Base-by-base conservation (phyloP, 1,140 invertebrate species). In the Pseudomyrmex concolor region DNA sequence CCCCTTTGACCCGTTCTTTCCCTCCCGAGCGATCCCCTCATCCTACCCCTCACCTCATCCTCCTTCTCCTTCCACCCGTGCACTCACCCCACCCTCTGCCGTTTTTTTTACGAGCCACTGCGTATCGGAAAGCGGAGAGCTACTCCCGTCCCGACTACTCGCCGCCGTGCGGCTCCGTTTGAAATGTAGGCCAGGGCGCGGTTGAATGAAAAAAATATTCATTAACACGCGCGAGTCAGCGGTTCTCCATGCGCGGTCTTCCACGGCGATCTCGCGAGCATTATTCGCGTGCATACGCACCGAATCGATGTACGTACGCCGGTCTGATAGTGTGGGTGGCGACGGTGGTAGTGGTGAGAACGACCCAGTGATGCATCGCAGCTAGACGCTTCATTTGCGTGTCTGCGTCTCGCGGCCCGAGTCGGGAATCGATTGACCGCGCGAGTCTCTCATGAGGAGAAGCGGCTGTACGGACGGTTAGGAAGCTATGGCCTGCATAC, bases 191-290 rank as follows among this genome's bases (percentile, higher is more conserved):
- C 90, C 92, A 93, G 92, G 92, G 93, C 90, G 91, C 92, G 92
- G 91, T 91, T 93, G 92, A 93, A 93, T 93, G 93, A 92, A 92
- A 93, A 93, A 93, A 93, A 93, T 92, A 93, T 93, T 93, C 92
- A 93, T 93, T 93, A 93, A 92, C 90, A 90, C 91, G 92, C 88
- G 90, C 86, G 88, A 22, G 55, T 67, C 86, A 90, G 88, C 78
- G 89, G 90, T 89, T 90, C 90, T 91, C 90, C 88, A 73, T 12
- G 10, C 54, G 34, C 50, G 72, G 25, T 50, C 54, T 48, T n/a
- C 15, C 55, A 17, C 15, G 62, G 5, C 13, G 62, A 19, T 59
- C 15, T 34, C 34, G 55, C 34, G 7, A 55, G 25, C 25, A 17
- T 50, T 17, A 17, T n/a, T 34, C 7, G 25, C n/a, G 51, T 34